Base-by-base conservation (phyloP, 2,797 vertebrate species). In the Orestias chungarensis region DNA sequence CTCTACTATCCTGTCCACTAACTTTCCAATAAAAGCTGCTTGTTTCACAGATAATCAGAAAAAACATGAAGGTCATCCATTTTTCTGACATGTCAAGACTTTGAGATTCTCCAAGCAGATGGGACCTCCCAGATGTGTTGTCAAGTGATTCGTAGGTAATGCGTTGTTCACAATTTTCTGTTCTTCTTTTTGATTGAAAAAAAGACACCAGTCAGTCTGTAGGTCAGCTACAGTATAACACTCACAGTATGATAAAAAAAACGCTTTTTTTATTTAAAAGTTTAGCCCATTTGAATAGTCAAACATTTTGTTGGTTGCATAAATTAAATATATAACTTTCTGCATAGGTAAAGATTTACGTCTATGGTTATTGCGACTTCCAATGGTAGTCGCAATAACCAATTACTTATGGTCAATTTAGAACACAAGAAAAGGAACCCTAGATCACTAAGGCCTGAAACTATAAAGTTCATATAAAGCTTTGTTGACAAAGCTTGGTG, bases 61-160 rank as follows among this genome's bases (percentile, higher is more conserved):
- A 44, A 27, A 15, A 9, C 43, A 18, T 5, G 10, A 59, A 64
- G 15, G 9, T 9, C 8, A 31, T 31, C 4, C 31, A 12, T 44
- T 47, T 46, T 47, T 33, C 27, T 33, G 43, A 47, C 18, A 7
- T 23, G 35, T 11, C 33, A 47, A 42, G 35, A 68, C 49, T n/a
- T 55, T 29, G 35, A 68, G 66, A 43, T 68, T 31, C 35, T 42
- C 42, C 11, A 23, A 25, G 66, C 66, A 68, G 6, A 42, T 43
- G 11, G 57, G 33, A 4, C 18, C 64, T 66, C 43, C 20, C 64
- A 47, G 29, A 66, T 23, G 29, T 66, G 64, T 44, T 66, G 64
- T 33, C 43, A 33, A 33, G 18, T 31, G 9, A 47, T 33, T 3
- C 4, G 10, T 3, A 8, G 33, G 29, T 31, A 17, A 47, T 20